These are phyloP conservation scores for Anoplopoma fimbria DNA, from an alignment of 2,113 vertebrate genomes.

Conservation along the genomic window DNA sequence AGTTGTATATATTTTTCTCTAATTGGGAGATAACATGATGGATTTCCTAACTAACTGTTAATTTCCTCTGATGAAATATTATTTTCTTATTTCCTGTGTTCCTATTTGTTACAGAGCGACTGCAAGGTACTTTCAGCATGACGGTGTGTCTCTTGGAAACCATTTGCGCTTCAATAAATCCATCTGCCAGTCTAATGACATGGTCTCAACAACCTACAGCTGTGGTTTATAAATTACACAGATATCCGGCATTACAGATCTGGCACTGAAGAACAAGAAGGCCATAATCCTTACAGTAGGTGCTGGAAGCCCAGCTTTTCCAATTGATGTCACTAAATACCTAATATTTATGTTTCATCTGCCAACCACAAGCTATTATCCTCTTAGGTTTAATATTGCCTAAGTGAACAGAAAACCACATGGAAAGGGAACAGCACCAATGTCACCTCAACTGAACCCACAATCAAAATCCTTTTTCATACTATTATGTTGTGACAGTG, in stretches of 20 bases:
- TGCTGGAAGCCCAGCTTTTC: constrained; percentile 40
- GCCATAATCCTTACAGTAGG: constrained; percentile 4
- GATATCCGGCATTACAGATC: constrained; percentile 20
- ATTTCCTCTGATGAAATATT: constrained; percentile 3
- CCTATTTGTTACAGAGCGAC: not conserved
- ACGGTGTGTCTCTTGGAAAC: not conserved
- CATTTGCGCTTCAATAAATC: constrained; percentile 2
- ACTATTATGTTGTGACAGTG: constrained; percentile 45
- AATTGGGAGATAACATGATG: constrained; percentile 12
- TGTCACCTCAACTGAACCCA: constrained; percentile 54
- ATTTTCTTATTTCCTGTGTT: not conserved
- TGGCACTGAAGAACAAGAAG: constrained; percentile 40
- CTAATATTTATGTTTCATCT: constrained; percentile 50
- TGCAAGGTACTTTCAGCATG: not conserved
- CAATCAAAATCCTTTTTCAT: constrained; percentile 65
- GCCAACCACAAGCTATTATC: constrained; percentile 43
- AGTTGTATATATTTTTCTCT: not conserved
- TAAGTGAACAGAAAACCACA: constrained; percentile 50
- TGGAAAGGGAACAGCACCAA: constrained; percentile 16
- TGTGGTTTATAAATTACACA: constrained; percentile 30
- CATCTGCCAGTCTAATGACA: constrained; percentile 16
- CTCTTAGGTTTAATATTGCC: constrained; percentile 39
- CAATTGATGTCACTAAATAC: constrained; percentile 37
- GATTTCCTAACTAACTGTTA: not conserved
- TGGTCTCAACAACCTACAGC: constrained; percentile 14